Evolutionary conservation across 1,140 invertebrate genomes (phyloP).

Genomic region (Neodiprion fabricii): DNA sequence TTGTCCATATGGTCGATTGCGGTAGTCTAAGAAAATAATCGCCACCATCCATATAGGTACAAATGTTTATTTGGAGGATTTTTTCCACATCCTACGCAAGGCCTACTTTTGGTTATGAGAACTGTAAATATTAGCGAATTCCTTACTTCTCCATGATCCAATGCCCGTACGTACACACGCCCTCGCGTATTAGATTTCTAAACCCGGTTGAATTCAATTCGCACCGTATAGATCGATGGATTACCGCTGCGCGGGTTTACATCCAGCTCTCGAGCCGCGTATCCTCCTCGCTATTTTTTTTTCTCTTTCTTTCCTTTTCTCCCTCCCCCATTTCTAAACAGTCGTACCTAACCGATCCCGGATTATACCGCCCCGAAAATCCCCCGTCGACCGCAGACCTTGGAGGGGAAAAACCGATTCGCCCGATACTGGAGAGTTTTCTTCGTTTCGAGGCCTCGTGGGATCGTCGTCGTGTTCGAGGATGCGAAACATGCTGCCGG

Average conservation of each 20-base stretch:
- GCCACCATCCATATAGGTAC: not conserved
- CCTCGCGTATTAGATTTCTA: not conserved
- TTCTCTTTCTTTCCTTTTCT: not conserved
- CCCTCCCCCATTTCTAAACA: too few relatives aligned
- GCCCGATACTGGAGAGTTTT: not conserved
- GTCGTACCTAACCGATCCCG: too few relatives aligned
- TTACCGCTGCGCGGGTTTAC: conserved; percentile 35
- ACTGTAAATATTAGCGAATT: conserved; percentile 7
- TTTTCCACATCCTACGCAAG: conserved; percentile 3
- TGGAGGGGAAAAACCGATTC: not conserved
- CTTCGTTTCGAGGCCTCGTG: not conserved
- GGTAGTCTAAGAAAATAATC: conserved; percentile 5
- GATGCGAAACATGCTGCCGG: not conserved
- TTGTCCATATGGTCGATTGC: conserved; percentile 2
- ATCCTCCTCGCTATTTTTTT: conserved; percentile 6
- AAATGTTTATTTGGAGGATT: not conserved
- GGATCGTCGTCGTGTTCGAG: not conserved
- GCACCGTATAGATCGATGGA: too few relatives aligned
- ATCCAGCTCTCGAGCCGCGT: not conserved
- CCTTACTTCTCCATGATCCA: not conserved
- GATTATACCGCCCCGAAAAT: too few relatives aligned
- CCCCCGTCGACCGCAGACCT: too few relatives aligned
- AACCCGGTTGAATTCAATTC: not conserved
- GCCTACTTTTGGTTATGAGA: conserved; percentile 5
- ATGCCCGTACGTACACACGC: not conserved